Evolutionary conservation across 1,140 invertebrate species (phyloP), one percentile per base, ranked within the genome.

Genomic region (Batillaria attramentaria): DNA sequence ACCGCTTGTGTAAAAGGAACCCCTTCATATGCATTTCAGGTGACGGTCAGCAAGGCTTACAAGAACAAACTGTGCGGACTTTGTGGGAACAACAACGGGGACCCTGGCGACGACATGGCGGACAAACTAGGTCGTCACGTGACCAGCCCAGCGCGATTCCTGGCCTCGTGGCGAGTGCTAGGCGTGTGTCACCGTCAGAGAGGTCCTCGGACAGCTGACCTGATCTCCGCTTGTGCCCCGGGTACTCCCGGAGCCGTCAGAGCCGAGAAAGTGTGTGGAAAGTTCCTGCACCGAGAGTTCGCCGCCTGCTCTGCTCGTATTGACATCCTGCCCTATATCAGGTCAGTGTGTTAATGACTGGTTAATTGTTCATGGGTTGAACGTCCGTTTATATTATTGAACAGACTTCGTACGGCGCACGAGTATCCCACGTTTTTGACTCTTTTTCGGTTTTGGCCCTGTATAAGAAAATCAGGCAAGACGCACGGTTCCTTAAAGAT

Each of bases 41-140:
- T 69, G 39, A 69, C 39, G 39, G 66, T 69, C 10, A 69, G 66
- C 20, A 42, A 69, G 35, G 66, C 39, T 8, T 41, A 69, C 37
- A 33, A 35, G 8, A 16, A 42, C 66, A 41, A 69, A 6, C 39
- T 69, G 66, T 69, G 66, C 37, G 66, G 66, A 24, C 66, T 69
- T 18, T 69, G 66, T n/a, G 66, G 66, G 37, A 69, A 69, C 66
- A 16, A 24, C 66, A 69, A 69, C 37, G 66, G 66, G 16, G 66
- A 69, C 28, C 66, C 66, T 3, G 39, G 16, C 8, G 66, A 69
- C 37, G 66, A 69, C 39, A 10, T 69, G 18, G 16, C 2, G 66
- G 66, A 69, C 66, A 69, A 42, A 41, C 10, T 10, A 24, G 66
- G 66, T 41, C 8, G 3, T 24, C 5, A 18, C 16, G 37, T 69